Percentiles rank a stretch among this genome's conserved stretches.
These are phyloP conservation scores for Zoanthus sansibaricus DNA, from an alignment of 92 coral and sea anemone species.

Conservation along the genomic window DNA sequence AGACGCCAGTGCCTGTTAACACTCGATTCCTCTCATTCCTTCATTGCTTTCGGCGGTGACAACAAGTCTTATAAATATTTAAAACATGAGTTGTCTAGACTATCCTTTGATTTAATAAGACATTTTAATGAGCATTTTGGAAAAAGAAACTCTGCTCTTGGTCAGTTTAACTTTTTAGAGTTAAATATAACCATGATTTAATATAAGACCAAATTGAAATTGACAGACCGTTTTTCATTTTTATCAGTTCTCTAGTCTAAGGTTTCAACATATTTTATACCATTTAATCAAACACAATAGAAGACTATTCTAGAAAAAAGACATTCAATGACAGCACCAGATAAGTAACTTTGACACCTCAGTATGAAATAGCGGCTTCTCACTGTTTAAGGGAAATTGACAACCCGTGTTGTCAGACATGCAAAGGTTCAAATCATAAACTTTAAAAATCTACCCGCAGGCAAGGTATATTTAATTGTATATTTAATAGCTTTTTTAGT, in stretches of 20 bases:
- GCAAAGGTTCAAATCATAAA: background rate
- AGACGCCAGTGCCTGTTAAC: too few relatives aligned
- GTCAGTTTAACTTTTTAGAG: too few relatives aligned
- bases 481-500: conserved; percentile 5
- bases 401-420: background rate
- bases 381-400: background rate
- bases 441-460: conserved; percentile 24
- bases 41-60: too few relatives aligned
- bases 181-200: too few relatives aligned
- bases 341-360: conserved; percentile 22
- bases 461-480: background rate
- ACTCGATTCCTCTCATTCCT: too few relatives aligned
- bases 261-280: background rate
- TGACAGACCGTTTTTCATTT: too few relatives aligned
- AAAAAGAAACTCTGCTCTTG: too few relatives aligned
- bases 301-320: conserved; percentile 1
- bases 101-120: too few relatives aligned
- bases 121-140: too few relatives aligned
- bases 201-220: too few relatives aligned
- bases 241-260: background rate
- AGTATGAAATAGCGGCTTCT: background rate
- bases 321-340: background rate
- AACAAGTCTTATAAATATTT: too few relatives aligned
- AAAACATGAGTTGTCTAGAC: too few relatives aligned
- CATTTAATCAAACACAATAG: background rate